Evolutionary conservation across 2,888 invertebrate species (phyloP), one percentile per base, ranked within the genome.

Genomic region (Euclidia mi): DNA sequence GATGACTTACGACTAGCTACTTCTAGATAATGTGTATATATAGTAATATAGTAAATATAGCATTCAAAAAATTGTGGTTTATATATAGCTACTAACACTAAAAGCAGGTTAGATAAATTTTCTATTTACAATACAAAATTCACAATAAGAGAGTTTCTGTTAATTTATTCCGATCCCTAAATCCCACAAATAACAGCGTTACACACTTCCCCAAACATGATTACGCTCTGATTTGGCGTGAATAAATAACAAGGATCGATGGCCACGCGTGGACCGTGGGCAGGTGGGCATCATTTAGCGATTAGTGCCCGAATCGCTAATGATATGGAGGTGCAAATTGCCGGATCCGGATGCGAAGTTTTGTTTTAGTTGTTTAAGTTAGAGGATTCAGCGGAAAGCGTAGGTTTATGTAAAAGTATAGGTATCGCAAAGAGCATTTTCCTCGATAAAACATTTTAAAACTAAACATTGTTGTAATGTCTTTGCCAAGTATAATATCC

Each of bases 281-380:
- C 81, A 80, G 78, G 72, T 79, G 79, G 82, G 78, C 78, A 84
- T 83, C 80, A 75, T 75, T 73, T 79, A 76, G 73, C 82, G 85
- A 87, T 89, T 89, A 87, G 84, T 79, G 77, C 78, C 76, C 65
- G 72, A 72, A 74, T 68, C 76, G 74, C 83, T 85, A 83, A 73
- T 75, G 62, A 71, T 59, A 63, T 65, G 50, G 55, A 84, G 81
- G 84, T 81, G 83, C 79, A 82, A 89, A 87, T 88, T 88, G 82
- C 81, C 70, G 80, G 83, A 81, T 82, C 82, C 67, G 74, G 78
- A 79, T 78, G 75, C 76, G 67, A 76, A 72, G 68, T 74, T 81
- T 79, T 76, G 11, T 56, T 45, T 29, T 53, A 46, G 7, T 50
- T 71, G 74, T 52, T 0, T 28, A 76, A 63, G 56, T 35, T n/a